phyloP scores from a whole-genome alignment of 2,888 invertebrate genomes.

The Philaethria dido region DNA sequence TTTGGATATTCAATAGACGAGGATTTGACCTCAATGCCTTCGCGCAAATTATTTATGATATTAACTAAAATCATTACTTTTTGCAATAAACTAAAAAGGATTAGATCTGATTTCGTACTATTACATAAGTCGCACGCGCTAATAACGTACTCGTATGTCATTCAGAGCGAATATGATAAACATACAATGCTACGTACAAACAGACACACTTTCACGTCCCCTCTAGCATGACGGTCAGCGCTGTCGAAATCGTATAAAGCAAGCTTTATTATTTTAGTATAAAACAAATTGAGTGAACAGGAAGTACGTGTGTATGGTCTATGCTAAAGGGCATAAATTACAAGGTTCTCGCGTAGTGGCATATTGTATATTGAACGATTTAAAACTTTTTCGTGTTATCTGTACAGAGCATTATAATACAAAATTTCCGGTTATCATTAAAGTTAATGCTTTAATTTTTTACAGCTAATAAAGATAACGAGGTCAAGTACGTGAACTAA shows the following conservation, averaged over 20 bases:
- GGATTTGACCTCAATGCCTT: no score
- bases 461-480: background rate
- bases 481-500: background rate
- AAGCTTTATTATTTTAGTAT: conserved; percentile 11
- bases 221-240: conserved; percentile 65
- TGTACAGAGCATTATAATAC: background rate
- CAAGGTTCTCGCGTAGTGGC: conserved; percentile 13
- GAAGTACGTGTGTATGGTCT: conserved; percentile 8
- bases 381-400: background rate
- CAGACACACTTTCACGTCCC: conserved; percentile 67
- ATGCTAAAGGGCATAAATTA: conserved; percentile 17
- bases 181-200: conserved; percentile 22
- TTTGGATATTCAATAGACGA: no score
- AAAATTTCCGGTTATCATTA: conserved; percentile 8
- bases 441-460: conserved; percentile 4
- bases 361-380: conserved; percentile 3
- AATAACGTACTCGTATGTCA: conserved; percentile 27
- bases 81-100: background rate
- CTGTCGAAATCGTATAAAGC: conserved; percentile 41
- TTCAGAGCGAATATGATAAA: conserved; percentile 40
- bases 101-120: conserved; percentile 25
- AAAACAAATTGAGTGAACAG: conserved; percentile 14
- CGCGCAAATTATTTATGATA: background rate
- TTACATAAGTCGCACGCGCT: conserved; percentile 38
- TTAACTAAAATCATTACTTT: background rate